Evolutionary conservation across 2,888 invertebrate species (phyloP), one percentile per base, ranked within the genome.

Genomic region (Agonopterix heracliana): DNA sequence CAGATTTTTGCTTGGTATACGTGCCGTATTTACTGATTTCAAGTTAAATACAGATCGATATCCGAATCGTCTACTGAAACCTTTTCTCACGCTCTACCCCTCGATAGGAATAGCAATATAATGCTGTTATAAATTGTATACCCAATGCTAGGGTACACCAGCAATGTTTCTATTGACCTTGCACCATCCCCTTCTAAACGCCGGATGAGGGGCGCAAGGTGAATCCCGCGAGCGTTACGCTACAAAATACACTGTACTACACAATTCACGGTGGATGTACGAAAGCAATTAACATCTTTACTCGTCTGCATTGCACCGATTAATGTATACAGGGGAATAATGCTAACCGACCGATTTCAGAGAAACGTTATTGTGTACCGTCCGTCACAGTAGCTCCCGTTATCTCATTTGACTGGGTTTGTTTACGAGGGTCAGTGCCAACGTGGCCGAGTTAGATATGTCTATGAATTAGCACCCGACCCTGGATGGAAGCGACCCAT

Each of bases 391-490:
- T 50, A 46, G 54, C 54, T 55, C 48, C 50, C 54, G 63, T 64
- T 70, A 73, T 72, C 61, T 59, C 52, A 66, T 65, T 68, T 62
- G 55, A 60, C 62, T 11, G 41, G 59, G 59, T 61, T 64, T 67
- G 45, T 58, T 52, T 54, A 35, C 60, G 61, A 65, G 67, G 71
- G 72, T 69, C 74, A 71, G 55, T 60, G 70, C 61, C 64, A 74
- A 72, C 64, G 69, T 71, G 70, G 62, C 73, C 54, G 66, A 73
- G 64, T 76, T 71, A 66, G 69, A 75, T 77, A 76, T 69, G 71
- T 71, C 66, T 68, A 64, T 63, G 67, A 73, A 69, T 68, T 67
- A 65, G 62, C 64, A 52, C 48, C 52, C 51, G 54, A 54, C 57
- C 57, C 51, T 60, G 57, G 53, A 59, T 62, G 57, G 60, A 60